Conservation (phyloP, 2,113 vertebrate genomes). For the Ceyx margarethae region DNA sequence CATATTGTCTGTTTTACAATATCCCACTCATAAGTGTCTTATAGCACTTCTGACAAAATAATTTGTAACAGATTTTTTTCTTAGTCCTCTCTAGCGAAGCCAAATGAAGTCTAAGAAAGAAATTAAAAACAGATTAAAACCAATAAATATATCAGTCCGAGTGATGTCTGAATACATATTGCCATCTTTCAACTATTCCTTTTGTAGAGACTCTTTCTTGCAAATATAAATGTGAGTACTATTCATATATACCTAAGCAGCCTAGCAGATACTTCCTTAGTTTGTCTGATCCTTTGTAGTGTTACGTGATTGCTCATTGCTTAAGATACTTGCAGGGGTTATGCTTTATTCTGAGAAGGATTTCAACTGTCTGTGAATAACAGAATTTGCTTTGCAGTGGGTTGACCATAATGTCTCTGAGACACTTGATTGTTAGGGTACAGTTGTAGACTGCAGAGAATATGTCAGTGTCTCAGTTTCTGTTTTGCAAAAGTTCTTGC, state of each 20-base stretch:
- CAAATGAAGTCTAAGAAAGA: not conserved
- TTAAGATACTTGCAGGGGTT: not conserved
- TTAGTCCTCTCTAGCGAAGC: not conserved
- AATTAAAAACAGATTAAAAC: not conserved
- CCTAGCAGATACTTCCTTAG: not conserved
- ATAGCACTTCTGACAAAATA: not conserved
- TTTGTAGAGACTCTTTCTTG: not conserved
- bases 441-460: not conserved
- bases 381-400: not conserved
- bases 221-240: not conserved
- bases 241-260: not conserved
- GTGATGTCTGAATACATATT: not conserved
- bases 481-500: not conserved
- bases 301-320: not conserved
- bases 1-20: not conserved
- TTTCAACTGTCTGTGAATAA: not conserved
- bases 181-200: not conserved
- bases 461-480: not conserved
- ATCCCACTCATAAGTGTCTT: not conserved
- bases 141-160: not conserved
- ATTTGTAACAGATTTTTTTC: not conserved
- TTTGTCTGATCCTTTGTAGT: not conserved
- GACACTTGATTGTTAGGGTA: not conserved
- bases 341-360: not conserved
- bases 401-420: not conserved